Base-by-base conservation (phyloP, 1,140 invertebrate genomes). In the Drosophila kikkawai region DNA sequence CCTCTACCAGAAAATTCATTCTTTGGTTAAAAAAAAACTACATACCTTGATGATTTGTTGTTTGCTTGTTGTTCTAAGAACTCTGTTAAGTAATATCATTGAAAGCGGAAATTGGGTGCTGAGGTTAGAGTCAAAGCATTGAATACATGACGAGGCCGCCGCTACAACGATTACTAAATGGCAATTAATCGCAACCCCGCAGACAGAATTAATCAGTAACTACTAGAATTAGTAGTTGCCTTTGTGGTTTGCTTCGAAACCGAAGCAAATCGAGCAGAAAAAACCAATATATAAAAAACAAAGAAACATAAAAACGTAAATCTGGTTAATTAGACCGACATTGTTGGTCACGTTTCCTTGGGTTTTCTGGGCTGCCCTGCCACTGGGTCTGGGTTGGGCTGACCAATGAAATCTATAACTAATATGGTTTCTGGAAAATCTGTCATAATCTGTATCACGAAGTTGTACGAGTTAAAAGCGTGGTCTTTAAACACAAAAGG, bases 71-170 rank as follows among this genome's bases (percentile, higher is more conserved):
- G 34, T 45, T 57, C 42, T 34, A 48, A 65, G 42, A 83, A 83
- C 76, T 32, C 53, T 47, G 42, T 70, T 73, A 73, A 78, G 68
- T 87, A 71, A 44, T 55, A 53, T 45, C 7, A 68, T 70, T 37
- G 64, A 69, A 77, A 73, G 61, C 84, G 84, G 84, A 87, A 80
- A 88, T 79, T 70, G 84, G 61, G 55, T 73, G 66, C 64, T 60
- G 53, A 73, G 77, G 80, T 80, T 77, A 67, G 64, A 79, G 69
- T 58, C 64, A 63, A 67, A 32, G 57, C 48, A 59, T 79, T 64
- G 26, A 74, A 36, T 61, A 57, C 50, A 77, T 32, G 69, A 32
- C 79, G 70, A 82, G 83, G 80, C 60, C 70, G 51, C 13, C 22
- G 50, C 26, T 53, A 64, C 64, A 70, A 32, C 32, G 56, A 65